phyloP scores from a whole-genome alignment of 2,113 vertebrate genomes.

The Tinamus guttatus region DNA sequence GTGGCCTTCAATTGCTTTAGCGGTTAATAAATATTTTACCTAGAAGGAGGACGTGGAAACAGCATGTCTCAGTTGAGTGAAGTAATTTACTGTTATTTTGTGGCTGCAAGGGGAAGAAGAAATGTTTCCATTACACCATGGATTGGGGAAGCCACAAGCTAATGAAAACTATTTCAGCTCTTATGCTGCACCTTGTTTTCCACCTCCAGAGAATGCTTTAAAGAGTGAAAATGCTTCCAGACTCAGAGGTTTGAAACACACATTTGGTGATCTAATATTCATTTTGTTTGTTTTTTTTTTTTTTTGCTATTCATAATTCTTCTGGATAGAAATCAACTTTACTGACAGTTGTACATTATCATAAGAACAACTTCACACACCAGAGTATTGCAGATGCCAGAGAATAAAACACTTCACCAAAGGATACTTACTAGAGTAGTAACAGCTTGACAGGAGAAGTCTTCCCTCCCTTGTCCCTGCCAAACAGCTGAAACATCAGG shows the following conservation, averaged over 20 bases:
- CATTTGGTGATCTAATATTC: not conserved
- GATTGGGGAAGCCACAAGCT: not conserved
- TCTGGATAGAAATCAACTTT: not conserved
- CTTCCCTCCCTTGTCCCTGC: not conserved
- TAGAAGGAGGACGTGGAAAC: conserved; percentile 1
- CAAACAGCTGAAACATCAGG: not conserved
- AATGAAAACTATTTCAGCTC: conserved; percentile 10
- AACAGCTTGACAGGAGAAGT: not conserved
- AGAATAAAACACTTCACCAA: not conserved
- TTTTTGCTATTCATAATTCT: not conserved
- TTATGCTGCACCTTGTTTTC: not conserved
- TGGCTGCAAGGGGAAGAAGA: not conserved
- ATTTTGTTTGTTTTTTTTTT: too few species aligned
- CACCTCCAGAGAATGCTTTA: not conserved
- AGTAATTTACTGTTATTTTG: conserved; percentile 28
- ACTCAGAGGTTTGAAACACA: not conserved
- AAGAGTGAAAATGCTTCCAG: not conserved
- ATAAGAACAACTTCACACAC: not conserved
- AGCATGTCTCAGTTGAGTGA: not conserved
- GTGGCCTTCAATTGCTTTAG: conserved; percentile 5
- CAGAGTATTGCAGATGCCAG: not conserved
- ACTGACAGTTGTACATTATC: not conserved
- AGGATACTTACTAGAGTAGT: not conserved
- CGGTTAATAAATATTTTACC: conserved; percentile 47
- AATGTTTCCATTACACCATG: conserved; percentile 35